Percentiles rank a stretch among this genome's conserved stretches.
These are phyloP conservation scores for Drosophila dunni DNA, from an alignment of 1,140 invertebrate species.

Conservation along the genomic window DNA sequence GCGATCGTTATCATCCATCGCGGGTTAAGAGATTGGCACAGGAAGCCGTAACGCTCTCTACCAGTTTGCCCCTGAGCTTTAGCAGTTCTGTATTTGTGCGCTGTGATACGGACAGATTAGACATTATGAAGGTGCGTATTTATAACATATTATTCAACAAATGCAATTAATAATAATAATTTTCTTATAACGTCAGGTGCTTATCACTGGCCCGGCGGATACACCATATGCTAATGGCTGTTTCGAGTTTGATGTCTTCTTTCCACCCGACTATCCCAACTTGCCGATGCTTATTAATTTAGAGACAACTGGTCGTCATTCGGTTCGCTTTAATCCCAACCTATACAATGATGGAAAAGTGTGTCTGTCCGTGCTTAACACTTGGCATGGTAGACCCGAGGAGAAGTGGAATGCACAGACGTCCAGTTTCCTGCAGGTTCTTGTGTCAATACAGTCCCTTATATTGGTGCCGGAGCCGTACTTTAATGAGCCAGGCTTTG, in stretches of 20 bases:
- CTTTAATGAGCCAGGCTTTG: slow-evolving; percentile 99
- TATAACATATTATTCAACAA: background rate
- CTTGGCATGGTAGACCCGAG: slow-evolving; percentile 99
- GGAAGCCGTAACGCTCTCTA: slow-evolving; percentile 97
- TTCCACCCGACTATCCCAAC: slow-evolving; percentile 94
- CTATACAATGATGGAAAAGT: slow-evolving; percentile 99
- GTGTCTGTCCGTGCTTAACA: slow-evolving; percentile 97
- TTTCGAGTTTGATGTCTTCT: slow-evolving; percentile 96
- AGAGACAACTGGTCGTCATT: slow-evolving; percentile 96
- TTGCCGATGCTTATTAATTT: slow-evolving; percentile 94
- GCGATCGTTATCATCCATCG: slow-evolving; percentile 92
- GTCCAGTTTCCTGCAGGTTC: slow-evolving; percentile 97
- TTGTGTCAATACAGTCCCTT: slow-evolving; percentile 98
- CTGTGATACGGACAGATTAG: slow-evolving; percentile 96
- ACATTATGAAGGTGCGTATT: slow-evolving; percentile 94
- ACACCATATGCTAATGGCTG: slow-evolving; percentile 96
- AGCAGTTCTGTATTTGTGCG: slow-evolving; percentile 98
- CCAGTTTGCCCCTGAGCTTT: slow-evolving; percentile 95
- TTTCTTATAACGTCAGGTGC: slow-evolving; percentile 86
- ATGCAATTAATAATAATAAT: background rate
- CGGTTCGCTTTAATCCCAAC: slow-evolving; percentile 98
- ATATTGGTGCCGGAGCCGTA: slow-evolving; percentile 98
- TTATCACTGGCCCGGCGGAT: slow-evolving; percentile 96
- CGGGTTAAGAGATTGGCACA: slow-evolving; percentile 97
- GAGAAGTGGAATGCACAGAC: slow-evolving; percentile 99